Evolutionary conservation across 2,888 invertebrate species (phyloP), one percentile per base, ranked within the genome.

Genomic region (Lymantria monacha): DNA sequence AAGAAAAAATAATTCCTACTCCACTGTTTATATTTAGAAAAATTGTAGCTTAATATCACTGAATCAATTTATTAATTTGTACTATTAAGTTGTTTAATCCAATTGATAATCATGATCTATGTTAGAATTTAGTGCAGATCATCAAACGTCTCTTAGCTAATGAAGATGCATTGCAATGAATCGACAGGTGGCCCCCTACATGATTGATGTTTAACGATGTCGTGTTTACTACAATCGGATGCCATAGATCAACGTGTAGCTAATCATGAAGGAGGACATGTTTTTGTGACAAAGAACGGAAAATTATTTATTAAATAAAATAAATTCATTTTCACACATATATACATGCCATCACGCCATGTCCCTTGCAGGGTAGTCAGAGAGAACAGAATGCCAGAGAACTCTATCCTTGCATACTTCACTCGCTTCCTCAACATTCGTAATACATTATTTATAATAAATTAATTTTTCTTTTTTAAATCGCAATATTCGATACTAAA

Each of bases 101-200:
- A 2, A 36, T 11, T 9, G n/a, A n/a, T 38, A 38, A n/a, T 46
- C 53, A 52, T 12, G 15, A 54, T 51, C 46, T 66, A 69, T 72
- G 66, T 72, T 68, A 72, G 79, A 83, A n/a, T 83, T 81, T 83
- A 61, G 62, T 61, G 68, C 54, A 78, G 82, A 85, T 85, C 83
- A 85, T 78, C 63, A 70, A 74, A 74, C 70, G 79, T 78, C 77
- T 78, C 77, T 51, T 66, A 65, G 65, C 59, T 72, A 77, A 84
- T 79, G 83, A 83, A 87, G 87, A 87, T 84, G 74, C 80, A 88
- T 87, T 74, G 82, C 76, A 57, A 59, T 66, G 69, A 76, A 83
- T 85, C 85, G 87, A 87, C 86, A 87, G 84, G 87, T 87, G 82
- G 81, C 76, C 66, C 66, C 53, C 49, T 61, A 69, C 81, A 83